These are phyloP conservation scores for Stenodera caucasica DNA, from an alignment of 2,888 invertebrate genomes.

Conservation along the genomic window DNA sequence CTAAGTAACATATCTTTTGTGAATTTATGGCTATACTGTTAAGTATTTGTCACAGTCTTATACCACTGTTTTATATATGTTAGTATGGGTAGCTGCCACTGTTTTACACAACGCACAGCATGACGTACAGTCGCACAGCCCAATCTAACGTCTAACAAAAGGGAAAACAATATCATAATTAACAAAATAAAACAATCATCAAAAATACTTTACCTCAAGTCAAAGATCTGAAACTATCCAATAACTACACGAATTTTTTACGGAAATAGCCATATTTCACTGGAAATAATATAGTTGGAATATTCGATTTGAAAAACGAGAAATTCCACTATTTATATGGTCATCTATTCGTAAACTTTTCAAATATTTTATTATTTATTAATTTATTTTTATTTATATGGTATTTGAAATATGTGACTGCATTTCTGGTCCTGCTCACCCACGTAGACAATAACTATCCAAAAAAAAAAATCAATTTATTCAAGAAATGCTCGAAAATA, in stretches of 20 bases:
- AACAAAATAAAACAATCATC: background rate
- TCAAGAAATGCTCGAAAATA: background rate
- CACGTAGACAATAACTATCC: constrained; percentile 35
- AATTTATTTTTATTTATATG: constrained; percentile 46
- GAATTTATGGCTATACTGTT: constrained; percentile 54
- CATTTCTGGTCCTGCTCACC: constrained; percentile 38
- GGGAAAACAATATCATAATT: background rate
- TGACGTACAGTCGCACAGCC: constrained; percentile 46
- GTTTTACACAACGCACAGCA: constrained; percentile 51
- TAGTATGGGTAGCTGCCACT: constrained; percentile 54
- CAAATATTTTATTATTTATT: constrained; percentile 43
- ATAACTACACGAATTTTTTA: too few relatives aligned
- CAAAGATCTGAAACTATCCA: too few relatives aligned
- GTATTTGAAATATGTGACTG: constrained; percentile 45
- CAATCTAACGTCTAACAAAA: constrained; percentile 12
- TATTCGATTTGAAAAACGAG: background rate
- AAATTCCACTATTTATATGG: background rate
- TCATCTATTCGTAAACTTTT: constrained; percentile 31
- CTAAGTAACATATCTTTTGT: constrained; percentile 50
- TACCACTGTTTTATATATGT: constrained; percentile 54
- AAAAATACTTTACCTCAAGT: too few relatives aligned
- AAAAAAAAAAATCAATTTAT: constrained; percentile 12
- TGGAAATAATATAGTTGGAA: too few relatives aligned
- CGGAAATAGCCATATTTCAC: too few relatives aligned
- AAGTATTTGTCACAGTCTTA: constrained; percentile 56